These are phyloP conservation scores for Hycleus cichorii DNA, from an alignment of 1,140 invertebrate genomes.

Conservation along the genomic window DNA sequence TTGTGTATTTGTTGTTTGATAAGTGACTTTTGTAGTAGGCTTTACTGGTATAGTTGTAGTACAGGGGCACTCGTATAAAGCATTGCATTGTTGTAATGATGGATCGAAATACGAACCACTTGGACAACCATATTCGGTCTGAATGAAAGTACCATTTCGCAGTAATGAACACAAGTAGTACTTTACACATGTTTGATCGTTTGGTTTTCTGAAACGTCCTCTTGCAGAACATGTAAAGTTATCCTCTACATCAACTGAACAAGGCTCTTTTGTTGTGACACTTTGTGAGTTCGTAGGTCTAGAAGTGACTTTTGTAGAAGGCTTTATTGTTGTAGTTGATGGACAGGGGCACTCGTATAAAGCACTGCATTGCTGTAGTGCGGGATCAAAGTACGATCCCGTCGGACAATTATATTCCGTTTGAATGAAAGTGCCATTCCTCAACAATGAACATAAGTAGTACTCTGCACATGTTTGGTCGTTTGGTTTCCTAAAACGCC, in stretches of 20 bases:
- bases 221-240: not conserved
- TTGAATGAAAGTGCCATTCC: slow-evolving; percentile 17
- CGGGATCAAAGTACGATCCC: not conserved
- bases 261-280: too few relatives aligned
- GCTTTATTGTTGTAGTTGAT: too few relatives aligned
- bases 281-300: not conserved
- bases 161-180: not conserved
- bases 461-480: slow-evolving; percentile 1
- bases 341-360: not conserved
- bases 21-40: not conserved
- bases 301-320: not conserved
- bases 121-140: slow-evolving; percentile 10
- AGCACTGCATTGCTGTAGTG: not conserved
- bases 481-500: slow-evolving; percentile 5
- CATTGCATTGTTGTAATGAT: not conserved
- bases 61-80: not conserved
- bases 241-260: not conserved
- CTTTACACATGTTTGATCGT: not conserved
- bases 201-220: slow-evolving; percentile 5
- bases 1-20: too few relatives aligned
- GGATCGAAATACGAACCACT: not conserved
- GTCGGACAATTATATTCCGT: slow-evolving; percentile 5
- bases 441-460: not conserved
- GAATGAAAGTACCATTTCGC: slow-evolving; percentile 11
- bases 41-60: too few relatives aligned